Conservation (phyloP, 2,113 vertebrate genomes). For the Cranoglanis bouderius region DNA sequence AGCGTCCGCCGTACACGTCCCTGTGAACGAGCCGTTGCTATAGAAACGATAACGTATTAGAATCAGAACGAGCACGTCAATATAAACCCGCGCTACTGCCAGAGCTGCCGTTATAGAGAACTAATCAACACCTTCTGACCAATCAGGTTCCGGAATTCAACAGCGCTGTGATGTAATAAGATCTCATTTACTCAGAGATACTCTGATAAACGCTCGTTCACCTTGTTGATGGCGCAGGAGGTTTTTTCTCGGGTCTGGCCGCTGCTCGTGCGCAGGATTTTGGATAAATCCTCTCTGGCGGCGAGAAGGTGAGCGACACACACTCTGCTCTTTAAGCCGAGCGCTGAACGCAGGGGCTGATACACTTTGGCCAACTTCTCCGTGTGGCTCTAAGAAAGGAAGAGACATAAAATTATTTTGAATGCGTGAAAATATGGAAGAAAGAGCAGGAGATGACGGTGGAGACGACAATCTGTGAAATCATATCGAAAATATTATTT, state of each 20-base stretch:
- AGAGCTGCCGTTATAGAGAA: not conserved
- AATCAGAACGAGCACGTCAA: not conserved
- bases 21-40: not conserved
- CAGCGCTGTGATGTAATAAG: not conserved
- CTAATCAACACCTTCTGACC: not conserved
- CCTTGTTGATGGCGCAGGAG: slow-evolving; percentile 97
- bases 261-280: slow-evolving; percentile 93
- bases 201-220: slow-evolving; percentile 49
- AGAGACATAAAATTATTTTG: not conserved
- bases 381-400: slow-evolving; percentile 78
- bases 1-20: too few species aligned
- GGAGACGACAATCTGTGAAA: too few species aligned
- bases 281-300: slow-evolving; percentile 92
- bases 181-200: not conserved
- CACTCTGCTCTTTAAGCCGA: slow-evolving; percentile 78
- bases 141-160: not conserved
- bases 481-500: too few species aligned
- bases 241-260: slow-evolving; percentile 91
- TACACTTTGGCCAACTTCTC: slow-evolving; percentile 91
- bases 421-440: not conserved
- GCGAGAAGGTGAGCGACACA: slow-evolving; percentile 89
- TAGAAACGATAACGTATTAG: not conserved
- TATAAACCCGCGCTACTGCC: not conserved
- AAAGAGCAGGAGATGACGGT: too few species aligned
- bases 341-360: slow-evolving; percentile 84